Percentiles rank a stretch among this genome's conserved stretches.
These are phyloP conservation scores for Cairina moschata DNA, from an alignment of 2,113 vertebrate species.

Conservation along the genomic window DNA sequence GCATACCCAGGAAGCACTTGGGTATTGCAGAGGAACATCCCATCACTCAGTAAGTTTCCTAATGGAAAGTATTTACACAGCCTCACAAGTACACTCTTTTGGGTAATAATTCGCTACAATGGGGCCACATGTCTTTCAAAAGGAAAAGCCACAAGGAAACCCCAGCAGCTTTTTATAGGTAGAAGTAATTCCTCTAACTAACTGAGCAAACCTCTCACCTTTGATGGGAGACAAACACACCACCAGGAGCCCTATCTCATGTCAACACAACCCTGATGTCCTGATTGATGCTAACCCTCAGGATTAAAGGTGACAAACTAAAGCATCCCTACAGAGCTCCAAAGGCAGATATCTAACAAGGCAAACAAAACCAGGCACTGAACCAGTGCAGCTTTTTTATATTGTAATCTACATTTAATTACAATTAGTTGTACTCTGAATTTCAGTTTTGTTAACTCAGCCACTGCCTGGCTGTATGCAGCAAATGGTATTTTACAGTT, in stretches of 20 bases:
- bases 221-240: not conserved
- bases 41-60: not conserved
- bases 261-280: not conserved
- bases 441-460: not conserved
- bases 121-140: not conserved
- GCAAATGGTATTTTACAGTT: not conserved
- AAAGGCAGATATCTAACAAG: not conserved
- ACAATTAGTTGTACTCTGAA: not conserved
- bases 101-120: not conserved
- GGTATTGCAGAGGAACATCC: not conserved
- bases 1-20: not conserved
- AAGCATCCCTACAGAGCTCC: not conserved
- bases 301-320: not conserved
- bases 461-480: not conserved
- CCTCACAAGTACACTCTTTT: not conserved
- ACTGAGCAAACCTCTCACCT: not conserved
- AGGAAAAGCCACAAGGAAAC: not conserved
- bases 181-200: not conserved
- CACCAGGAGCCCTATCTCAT: not conserved
- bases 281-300: not conserved
- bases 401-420: not conserved
- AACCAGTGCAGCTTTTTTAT: not conserved
- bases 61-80: not conserved
- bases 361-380: not conserved
- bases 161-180: not conserved